These are phyloP conservation scores for Muntiacus reevesi DNA, from an alignment of 2,113 vertebrate species.

Conservation along the genomic window DNA sequence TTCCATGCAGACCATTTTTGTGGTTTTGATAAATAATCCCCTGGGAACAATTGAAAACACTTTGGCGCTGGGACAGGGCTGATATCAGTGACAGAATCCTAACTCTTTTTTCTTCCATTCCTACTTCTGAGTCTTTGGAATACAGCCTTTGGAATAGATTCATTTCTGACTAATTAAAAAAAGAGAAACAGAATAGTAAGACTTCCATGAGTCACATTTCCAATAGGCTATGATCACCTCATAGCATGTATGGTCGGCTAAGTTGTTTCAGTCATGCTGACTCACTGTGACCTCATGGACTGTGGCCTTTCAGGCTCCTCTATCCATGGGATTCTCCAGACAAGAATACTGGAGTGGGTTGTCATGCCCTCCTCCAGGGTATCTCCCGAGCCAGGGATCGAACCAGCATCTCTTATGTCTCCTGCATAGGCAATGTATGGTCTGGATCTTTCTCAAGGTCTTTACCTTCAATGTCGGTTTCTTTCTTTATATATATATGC, in stretches of 20 bases:
- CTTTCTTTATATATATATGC: not conserved
- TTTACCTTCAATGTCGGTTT: not conserved
- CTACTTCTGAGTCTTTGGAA: not conserved
- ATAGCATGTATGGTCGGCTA: not conserved
- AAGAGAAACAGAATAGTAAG: not conserved
- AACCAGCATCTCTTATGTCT: not conserved
- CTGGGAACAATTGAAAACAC: not conserved
- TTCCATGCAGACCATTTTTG: not conserved
- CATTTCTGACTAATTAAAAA: not conserved
- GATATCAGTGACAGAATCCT: not conserved
- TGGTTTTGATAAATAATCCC: conserved; percentile 30
- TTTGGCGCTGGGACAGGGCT: conserved; percentile 33
- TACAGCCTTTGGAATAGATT: not conserved
- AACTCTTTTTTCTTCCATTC: not conserved
- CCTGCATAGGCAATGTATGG: not conserved
- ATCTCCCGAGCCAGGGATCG: not conserved
- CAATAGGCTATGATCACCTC: not conserved
- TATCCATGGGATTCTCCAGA: not conserved
- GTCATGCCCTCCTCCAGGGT: not conserved
- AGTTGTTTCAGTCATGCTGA: not conserved
- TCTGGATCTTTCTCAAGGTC: not conserved
- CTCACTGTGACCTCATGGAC: not conserved
- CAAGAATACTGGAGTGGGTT: not conserved
- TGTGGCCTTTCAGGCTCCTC: not conserved
- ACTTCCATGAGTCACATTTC: not conserved